phyloP scores from a whole-genome alignment of 2,888 invertebrate species.

The Pyrochroa serraticornis region DNA sequence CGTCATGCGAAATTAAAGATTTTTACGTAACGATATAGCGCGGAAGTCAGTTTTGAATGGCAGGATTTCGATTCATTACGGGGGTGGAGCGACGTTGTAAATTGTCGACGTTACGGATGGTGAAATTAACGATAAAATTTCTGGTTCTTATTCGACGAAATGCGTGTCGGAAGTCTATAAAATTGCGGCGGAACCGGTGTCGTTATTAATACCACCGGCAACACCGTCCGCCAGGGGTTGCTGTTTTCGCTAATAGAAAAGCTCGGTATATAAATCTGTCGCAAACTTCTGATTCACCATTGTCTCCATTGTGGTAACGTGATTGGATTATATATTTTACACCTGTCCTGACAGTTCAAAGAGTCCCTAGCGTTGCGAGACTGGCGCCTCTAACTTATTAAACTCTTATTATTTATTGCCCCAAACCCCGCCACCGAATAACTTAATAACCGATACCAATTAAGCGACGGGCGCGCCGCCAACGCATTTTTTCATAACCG shows the following conservation, averaged over 20 bases:
- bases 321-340: constrained; percentile 56
- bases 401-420: constrained; percentile 28
- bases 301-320: constrained; percentile 55
- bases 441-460: too few relatives aligned
- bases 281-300: constrained; percentile 54
- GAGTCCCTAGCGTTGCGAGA: constrained; percentile 16
- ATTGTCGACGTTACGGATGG: constrained; percentile 3
- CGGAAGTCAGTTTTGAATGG: constrained; percentile 39
- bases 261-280: constrained; percentile 51
- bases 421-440: too few relatives aligned
- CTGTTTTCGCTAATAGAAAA: constrained; percentile 29
- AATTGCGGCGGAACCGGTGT: constrained; percentile 13
- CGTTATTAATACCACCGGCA: constrained; percentile 26
- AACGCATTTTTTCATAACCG: too few relatives aligned
- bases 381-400: constrained; percentile 26
- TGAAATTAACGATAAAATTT: neutral
- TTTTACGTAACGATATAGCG: constrained; percentile 37
- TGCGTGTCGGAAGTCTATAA: constrained; percentile 33
- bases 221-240: neutral
- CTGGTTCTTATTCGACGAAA: constrained; percentile 11
- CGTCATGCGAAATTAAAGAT: constrained; percentile 49
- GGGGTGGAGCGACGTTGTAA: constrained; percentile 10
- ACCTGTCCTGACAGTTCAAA: constrained; percentile 41
- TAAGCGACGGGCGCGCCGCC: too few relatives aligned
- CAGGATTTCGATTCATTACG: constrained; percentile 17